phyloP scores from a whole-genome alignment of 2,888 invertebrate genomes.

The Agonopterix heracliana region DNA sequence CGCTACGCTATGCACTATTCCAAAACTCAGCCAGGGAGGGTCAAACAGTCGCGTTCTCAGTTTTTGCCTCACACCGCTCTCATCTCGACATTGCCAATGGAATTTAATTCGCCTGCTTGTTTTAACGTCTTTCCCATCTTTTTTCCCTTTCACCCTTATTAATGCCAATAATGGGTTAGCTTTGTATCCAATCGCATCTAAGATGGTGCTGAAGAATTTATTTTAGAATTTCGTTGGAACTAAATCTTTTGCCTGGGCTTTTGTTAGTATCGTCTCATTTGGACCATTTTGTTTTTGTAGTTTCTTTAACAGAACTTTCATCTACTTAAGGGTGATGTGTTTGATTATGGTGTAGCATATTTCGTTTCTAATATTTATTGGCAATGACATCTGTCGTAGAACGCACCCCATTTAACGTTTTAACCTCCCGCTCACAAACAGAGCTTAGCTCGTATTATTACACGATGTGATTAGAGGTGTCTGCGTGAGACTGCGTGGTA shows the following conservation, averaged over 20 bases:
- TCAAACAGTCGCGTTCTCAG: conserved; percentile 54
- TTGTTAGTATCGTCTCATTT: no score
- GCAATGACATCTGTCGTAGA: conserved; percentile 31
- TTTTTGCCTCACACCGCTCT: conserved; percentile 50
- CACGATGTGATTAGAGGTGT: conserved; percentile 41
- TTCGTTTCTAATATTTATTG: no score
- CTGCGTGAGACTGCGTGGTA: conserved; percentile 37
- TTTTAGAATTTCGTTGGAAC: conserved; percentile 2
- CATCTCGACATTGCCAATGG: conserved; percentile 55
- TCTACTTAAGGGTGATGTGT: no score
- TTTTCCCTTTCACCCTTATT: conserved; percentile 39
- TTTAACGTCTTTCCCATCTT: conserved; percentile 47
- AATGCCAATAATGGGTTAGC: conserved; percentile 46
- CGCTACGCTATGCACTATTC: conserved; percentile 24
- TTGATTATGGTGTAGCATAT: no score
- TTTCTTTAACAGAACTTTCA: no score
- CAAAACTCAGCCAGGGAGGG: conserved; percentile 34
- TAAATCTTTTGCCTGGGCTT: no score
- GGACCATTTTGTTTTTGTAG: no score
- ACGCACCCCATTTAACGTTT: conserved; percentile 33
- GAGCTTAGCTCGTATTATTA: conserved; percentile 34
- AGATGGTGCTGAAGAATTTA: conserved; percentile 10
- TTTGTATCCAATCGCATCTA: conserved; percentile 27
- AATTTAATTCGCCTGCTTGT: conserved; percentile 58
- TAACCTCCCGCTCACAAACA: conserved; percentile 26